Evolutionary conservation across 2,888 invertebrate genomes (phyloP).

Genomic region (Lithophane socia): DNA sequence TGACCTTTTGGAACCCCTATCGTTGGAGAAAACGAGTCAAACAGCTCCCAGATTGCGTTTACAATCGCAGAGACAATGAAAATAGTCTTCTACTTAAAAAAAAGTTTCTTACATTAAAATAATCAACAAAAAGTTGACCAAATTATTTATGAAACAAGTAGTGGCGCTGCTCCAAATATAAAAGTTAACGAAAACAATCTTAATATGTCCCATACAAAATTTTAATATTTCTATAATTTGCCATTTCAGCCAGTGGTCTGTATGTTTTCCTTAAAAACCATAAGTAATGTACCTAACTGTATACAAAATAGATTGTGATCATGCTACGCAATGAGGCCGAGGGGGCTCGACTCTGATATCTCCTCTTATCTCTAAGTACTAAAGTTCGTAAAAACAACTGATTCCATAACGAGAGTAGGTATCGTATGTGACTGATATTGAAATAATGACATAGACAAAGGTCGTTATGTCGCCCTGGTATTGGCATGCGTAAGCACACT

Average conservation of each 20-base stretch:
- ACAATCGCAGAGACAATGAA: neutral
- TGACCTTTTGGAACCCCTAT: slow-evolving; percentile 50
- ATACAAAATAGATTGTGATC: neutral
- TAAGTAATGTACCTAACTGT: neutral
- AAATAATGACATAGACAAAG: slow-evolving; percentile 30
- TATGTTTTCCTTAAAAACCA: neutral
- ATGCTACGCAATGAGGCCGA: slow-evolving; percentile 5
- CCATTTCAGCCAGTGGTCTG: neutral
- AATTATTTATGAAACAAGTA: neutral
- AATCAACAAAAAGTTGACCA: neutral
- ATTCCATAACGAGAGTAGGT: slow-evolving; percentile 22
- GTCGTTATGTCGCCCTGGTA: slow-evolving; percentile 19
- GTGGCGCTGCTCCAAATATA: no score
- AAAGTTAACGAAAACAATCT: no score
- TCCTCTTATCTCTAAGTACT: slow-evolving; percentile 32
- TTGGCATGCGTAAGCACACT: neutral
- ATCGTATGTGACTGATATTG: slow-evolving; percentile 10
- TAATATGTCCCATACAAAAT: neutral
- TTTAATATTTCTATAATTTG: neutral
- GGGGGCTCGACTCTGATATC: slow-evolving; percentile 60
- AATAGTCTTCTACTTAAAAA: no score
- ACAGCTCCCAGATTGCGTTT: neutral
- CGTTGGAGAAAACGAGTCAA: slow-evolving; percentile 21
- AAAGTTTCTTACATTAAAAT: neutral
- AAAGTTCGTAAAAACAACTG: slow-evolving; percentile 50